Conservation (phyloP, 1,140 invertebrate genomes). For the Trichonephila clavipes region DNA sequence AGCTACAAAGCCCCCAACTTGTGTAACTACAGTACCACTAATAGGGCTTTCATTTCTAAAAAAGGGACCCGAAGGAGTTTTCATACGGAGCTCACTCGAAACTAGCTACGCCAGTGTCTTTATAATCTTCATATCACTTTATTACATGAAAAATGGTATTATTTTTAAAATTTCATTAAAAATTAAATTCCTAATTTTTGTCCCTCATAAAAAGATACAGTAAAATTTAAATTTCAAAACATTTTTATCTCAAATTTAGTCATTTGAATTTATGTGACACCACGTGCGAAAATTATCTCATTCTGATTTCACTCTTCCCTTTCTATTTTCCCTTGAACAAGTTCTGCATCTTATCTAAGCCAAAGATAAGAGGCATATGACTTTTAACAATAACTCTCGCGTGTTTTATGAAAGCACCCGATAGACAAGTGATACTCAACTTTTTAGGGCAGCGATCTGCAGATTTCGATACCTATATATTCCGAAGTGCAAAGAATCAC, state of each 20-base stretch:
- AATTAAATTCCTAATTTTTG: too few relatives aligned
- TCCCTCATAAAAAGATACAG: too few relatives aligned
- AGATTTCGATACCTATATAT: background rate
- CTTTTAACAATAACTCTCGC: background rate
- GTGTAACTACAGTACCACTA: too few relatives aligned
- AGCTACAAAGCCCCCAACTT: too few relatives aligned
- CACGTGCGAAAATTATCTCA: background rate
- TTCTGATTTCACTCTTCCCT: background rate
- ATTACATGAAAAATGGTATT: too few relatives aligned
- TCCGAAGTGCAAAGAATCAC: background rate
- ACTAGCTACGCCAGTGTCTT: too few relatives aligned
- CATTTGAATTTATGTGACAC: background rate
- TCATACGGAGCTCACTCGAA: too few relatives aligned
- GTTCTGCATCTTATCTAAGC: background rate
- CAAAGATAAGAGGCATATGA: background rate
- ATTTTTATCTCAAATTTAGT: background rate
- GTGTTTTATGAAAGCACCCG: background rate
- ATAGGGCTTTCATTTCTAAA: too few relatives aligned
- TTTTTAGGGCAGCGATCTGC: background rate
- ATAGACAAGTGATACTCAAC: background rate
- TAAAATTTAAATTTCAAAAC: too few relatives aligned
- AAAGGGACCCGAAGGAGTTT: too few relatives aligned
- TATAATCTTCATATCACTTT: too few relatives aligned
- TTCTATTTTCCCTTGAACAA: background rate
- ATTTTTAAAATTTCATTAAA: too few relatives aligned